Percentiles rank a stretch among this genome's conserved stretches.
Evolutionary conservation across 1,140 invertebrate genomes (phyloP).

Genomic region (Drosophila ogumai): DNA sequence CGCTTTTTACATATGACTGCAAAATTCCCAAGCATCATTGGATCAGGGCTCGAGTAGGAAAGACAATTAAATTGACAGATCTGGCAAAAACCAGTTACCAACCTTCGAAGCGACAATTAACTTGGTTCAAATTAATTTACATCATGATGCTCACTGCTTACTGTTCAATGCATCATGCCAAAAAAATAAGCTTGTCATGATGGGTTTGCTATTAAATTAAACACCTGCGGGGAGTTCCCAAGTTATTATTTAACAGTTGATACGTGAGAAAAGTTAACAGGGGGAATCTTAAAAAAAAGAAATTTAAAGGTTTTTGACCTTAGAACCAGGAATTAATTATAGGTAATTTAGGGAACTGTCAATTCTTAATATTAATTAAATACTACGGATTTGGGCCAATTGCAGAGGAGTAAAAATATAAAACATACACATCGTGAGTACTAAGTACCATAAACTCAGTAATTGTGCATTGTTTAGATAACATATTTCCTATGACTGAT

Average conservation of each 20-base stretch:
- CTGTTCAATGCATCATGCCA: neutral
- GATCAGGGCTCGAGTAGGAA: conserved; percentile 6
- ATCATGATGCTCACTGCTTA: neutral
- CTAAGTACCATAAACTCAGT: too few relatives aligned
- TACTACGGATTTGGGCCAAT: too few relatives aligned
- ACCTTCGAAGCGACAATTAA: conserved; percentile 38
- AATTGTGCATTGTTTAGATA: too few relatives aligned
- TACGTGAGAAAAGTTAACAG: neutral
- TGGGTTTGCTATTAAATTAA: conserved; percentile 1
- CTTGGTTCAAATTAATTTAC: conserved; percentile 22
- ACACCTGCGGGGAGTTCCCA: conserved; percentile 27
- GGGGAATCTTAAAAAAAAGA: neutral
- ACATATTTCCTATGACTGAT: too few relatives aligned
- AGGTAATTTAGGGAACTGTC: neutral
- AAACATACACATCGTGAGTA: neutral
- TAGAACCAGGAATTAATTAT: neutral
- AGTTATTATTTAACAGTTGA: neutral
- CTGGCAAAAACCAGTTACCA: conserved; percentile 22
- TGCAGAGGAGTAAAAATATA: neutral
- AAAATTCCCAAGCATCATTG: conserved; percentile 18
- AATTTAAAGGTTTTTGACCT: neutral
- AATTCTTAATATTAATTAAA: neutral
- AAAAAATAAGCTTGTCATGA: conserved; percentile 19
- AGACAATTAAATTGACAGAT: conserved; percentile 25
- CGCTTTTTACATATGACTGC: conserved; percentile 13